phyloP scores from a whole-genome alignment of 2,888 invertebrate genomes.

The Cyclophora punctaria region DNA sequence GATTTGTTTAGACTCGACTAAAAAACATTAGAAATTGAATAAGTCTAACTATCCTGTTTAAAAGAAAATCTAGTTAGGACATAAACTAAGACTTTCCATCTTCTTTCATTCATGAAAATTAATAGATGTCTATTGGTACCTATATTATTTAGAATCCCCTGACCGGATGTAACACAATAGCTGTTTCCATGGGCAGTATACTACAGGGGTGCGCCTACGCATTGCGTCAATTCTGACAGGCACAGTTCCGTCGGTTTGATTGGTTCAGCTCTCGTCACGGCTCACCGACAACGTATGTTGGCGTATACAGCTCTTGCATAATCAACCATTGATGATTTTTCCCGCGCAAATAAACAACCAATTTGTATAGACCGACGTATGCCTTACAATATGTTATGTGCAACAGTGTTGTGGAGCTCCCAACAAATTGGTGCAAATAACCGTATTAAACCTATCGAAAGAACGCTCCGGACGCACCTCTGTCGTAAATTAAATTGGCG shows the following conservation, averaged over 20 bases:
- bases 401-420: constrained; percentile 22
- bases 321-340: constrained; percentile 50
- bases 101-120: constrained; percentile 13
- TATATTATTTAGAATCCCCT: constrained; percentile 15
- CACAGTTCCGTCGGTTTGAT: constrained; percentile 66
- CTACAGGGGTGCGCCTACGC: constrained; percentile 57
- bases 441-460: constrained; percentile 44
- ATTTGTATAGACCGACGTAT: constrained; percentile 19
- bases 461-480: constrained; percentile 45
- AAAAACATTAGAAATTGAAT: too few species aligned
- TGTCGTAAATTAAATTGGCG: constrained; percentile 54
- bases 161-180: constrained; percentile 45
- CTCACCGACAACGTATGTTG: constrained; percentile 49
- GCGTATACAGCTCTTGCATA: constrained; percentile 47
- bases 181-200: constrained; percentile 41
- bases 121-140: too few species aligned
- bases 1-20: too few species aligned
- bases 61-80: too few species aligned
- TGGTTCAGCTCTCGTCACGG: constrained; percentile 46
- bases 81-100: too few species aligned
- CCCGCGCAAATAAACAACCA: constrained; percentile 41
- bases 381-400: constrained; percentile 14
- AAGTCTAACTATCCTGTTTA: too few species aligned
- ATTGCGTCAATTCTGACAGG: constrained; percentile 56
- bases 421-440: constrained; percentile 26